Evolutionary conservation across 1,140 invertebrate genomes (phyloP).

Genomic region (Lerema accius): DNA sequence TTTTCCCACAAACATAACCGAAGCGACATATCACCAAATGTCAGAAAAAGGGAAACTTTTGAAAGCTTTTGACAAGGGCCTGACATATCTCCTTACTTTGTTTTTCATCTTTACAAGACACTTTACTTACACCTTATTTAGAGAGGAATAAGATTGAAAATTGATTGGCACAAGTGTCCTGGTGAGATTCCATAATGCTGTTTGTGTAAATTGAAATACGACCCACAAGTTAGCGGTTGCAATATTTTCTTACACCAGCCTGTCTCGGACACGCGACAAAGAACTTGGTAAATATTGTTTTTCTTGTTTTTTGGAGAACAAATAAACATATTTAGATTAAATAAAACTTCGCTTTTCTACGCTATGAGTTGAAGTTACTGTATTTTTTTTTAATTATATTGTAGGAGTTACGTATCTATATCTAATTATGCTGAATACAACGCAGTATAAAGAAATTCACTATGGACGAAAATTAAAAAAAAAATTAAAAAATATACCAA

Average conservation of each 20-base stretch:
- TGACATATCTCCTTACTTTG: constrained; percentile 24
- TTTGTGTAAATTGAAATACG: constrained; percentile 26
- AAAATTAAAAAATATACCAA: no score
- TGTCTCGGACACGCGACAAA: constrained; percentile 24
- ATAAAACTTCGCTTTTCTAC: no score
- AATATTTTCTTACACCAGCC: constrained; percentile 16
- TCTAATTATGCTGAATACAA: no score
- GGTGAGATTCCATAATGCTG: background rate
- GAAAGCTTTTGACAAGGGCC: constrained; percentile 31
- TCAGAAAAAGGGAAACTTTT: constrained; percentile 23
- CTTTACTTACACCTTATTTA: background rate
- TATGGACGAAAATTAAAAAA: no score
- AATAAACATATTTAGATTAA: background rate
- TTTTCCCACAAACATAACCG: constrained; percentile 11
- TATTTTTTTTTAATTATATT: no score
- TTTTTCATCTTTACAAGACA: constrained; percentile 6
- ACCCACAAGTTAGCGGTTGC: constrained; percentile 15
- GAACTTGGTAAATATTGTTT: constrained; percentile 13
- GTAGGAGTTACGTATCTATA: no score
- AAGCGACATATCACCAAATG: constrained; percentile 18
- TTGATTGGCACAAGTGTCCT: background rate
- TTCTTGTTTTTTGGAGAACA: background rate
- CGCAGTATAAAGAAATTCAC: no score
- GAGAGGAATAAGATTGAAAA: background rate
- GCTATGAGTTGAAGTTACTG: no score